Conservation (phyloP, 2,113 vertebrate species). For the Dasyornis broadbenti region DNA sequence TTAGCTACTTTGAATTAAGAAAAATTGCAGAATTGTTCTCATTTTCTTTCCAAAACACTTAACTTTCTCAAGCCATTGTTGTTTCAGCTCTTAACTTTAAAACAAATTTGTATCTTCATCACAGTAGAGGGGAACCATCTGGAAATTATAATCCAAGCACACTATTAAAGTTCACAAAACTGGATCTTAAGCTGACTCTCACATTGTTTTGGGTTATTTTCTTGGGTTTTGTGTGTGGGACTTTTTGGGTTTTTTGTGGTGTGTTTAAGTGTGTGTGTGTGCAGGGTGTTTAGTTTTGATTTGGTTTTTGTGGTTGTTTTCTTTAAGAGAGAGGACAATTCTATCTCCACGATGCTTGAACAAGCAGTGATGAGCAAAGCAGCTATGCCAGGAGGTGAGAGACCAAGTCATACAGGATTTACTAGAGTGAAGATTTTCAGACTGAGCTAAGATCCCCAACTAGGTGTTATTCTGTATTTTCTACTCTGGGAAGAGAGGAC, state of each 20-base stretch:
- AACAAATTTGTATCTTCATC: background rate
- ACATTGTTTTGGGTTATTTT: background rate
- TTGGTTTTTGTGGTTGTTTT: background rate
- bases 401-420: background rate
- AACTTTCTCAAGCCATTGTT: background rate
- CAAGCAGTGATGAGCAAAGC: background rate
- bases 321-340: background rate
- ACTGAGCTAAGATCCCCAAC: background rate
- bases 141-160: background rate
- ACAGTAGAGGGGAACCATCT: background rate
- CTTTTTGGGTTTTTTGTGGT: background rate
- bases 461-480: background rate
- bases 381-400: background rate
- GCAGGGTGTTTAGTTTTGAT: background rate
- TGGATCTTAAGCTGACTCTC: background rate
- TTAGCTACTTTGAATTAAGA: background rate
- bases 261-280: no score
- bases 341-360: background rate
- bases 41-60: background rate
- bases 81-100: background rate
- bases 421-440: background rate
- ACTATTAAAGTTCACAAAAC: background rate
- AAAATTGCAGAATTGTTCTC: background rate
- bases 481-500: background rate
- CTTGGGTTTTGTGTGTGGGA: rapidly evolving